Conservation (phyloP, 2,113 vertebrate species). For the Serinus canaria region DNA sequence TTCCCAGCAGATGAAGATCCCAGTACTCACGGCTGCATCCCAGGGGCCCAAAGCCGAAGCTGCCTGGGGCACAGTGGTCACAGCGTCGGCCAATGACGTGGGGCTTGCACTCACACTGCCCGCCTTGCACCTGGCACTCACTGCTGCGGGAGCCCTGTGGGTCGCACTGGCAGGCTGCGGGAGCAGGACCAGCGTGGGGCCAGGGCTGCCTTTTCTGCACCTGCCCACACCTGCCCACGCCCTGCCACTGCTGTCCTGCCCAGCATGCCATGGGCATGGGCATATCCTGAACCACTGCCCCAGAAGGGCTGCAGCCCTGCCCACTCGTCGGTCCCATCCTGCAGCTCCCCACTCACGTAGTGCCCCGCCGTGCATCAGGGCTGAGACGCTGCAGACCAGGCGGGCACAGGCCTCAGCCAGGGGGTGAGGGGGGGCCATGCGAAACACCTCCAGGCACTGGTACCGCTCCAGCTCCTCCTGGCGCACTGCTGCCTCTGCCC, state of each 20-base stretch:
- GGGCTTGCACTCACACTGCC: slow-evolving; percentile 83
- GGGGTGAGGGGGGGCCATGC: slow-evolving; percentile 69
- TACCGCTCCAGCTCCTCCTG: slow-evolving; percentile 80
- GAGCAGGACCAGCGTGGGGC: not conserved
- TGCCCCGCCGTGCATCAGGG: slow-evolving; percentile 78
- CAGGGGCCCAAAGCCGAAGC: slow-evolving; percentile 78
- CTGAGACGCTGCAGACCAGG: slow-evolving; percentile 84
- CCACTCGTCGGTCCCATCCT: accelerated
- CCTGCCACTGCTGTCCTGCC: not conserved
- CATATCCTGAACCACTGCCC: not conserved
- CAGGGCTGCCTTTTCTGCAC: not conserved
- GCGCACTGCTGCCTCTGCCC: slow-evolving; percentile 35
- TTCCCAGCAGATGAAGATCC: not conserved
- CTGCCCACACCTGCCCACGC: not conserved
- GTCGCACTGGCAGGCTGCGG: slow-evolving; percentile 83
- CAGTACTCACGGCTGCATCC: slow-evolving; percentile 82
- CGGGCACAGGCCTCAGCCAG: slow-evolving; percentile 78
- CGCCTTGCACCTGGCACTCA: slow-evolving; percentile 79
- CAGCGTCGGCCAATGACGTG: slow-evolving; percentile 80
- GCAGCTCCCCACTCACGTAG: slow-evolving; percentile 73
- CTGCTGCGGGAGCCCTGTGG: slow-evolving; percentile 83
- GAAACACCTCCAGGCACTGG: slow-evolving; percentile 82
- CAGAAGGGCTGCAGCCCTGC: not conserved
- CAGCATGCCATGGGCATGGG: not conserved
- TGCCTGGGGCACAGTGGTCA: slow-evolving; percentile 78